Conservation (phyloP, 2,113 vertebrate species). For the Sorex araneus region DNA sequence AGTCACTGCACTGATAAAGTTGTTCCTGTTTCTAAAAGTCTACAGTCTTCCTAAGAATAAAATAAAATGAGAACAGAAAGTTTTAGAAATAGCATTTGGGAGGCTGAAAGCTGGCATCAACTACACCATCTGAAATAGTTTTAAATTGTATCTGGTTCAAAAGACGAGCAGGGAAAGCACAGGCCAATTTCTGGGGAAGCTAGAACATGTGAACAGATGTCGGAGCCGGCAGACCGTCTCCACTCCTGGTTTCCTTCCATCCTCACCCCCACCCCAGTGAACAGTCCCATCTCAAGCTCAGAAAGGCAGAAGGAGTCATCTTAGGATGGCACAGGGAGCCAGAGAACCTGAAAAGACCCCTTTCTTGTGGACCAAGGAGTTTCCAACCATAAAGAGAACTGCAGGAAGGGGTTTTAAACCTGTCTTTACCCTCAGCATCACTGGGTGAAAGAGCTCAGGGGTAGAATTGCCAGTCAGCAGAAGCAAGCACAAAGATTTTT, state of each 20-base stretch:
- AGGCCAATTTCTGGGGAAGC: constrained; percentile 15
- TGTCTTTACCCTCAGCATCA: background rate
- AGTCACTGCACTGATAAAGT: constrained; percentile 41
- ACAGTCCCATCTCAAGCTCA: background rate
- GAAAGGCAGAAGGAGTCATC: background rate
- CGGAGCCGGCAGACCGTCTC: background rate
- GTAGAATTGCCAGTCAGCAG: background rate
- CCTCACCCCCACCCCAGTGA: background rate
- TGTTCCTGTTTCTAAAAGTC: constrained; percentile 68
- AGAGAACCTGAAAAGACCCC: background rate
- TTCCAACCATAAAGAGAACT: background rate
- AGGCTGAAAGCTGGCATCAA: constrained; percentile 71
- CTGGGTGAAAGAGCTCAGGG: background rate
- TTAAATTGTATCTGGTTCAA: constrained; percentile 69
- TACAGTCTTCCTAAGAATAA: constrained; percentile 75
- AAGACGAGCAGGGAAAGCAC: constrained; percentile 49
- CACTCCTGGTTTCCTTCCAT: background rate
- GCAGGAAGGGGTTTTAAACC: background rate
- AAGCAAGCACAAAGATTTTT: background rate
- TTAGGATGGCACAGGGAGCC: background rate
- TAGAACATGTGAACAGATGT: constrained; percentile 48
- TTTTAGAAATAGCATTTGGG: constrained; percentile 81
- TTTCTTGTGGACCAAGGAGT: background rate
- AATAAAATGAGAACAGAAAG: constrained; percentile 74
- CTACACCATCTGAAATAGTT: constrained; percentile 72